Evolutionary conservation across 2,113 vertebrate genomes (phyloP).

Genomic region (Hippotragus niger): DNA sequence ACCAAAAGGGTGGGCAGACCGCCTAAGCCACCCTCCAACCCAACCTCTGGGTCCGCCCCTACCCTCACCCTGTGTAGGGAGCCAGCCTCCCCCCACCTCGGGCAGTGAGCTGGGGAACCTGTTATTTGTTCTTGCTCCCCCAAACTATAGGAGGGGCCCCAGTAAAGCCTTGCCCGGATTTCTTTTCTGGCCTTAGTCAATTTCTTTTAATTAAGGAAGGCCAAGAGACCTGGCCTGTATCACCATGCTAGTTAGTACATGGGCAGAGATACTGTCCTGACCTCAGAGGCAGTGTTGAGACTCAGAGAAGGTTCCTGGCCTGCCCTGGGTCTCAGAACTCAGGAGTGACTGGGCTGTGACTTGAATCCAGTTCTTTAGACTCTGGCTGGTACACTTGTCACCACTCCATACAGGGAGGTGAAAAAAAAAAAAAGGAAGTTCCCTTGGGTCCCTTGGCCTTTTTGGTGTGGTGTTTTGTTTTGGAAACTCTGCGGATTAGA

Average conservation of each 20-base stretch:
- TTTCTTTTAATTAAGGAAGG: neutral
- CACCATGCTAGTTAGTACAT: neutral
- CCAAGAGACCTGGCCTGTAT: neutral
- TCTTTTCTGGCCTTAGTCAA: neutral
- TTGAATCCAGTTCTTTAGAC: neutral
- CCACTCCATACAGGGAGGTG: neutral
- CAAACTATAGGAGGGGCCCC: neutral
- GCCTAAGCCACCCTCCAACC: neutral
- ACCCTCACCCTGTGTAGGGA: neutral
- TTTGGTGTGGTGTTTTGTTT: neutral
- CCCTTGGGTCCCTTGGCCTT: neutral
- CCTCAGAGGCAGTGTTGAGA: neutral
- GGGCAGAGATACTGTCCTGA: no score
- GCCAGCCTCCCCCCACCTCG: neutral
- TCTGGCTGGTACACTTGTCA: neutral
- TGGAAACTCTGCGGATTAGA: neutral
- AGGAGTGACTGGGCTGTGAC: neutral
- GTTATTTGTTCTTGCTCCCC: neutral
- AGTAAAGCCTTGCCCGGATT: neutral
- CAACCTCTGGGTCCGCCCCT: neutral
- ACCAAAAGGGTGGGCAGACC: neutral
- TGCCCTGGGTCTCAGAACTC: neutral
- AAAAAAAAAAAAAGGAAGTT: neutral
- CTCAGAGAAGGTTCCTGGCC: neutral
- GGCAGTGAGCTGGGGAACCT: neutral